These are phyloP conservation scores for Seriola aureovittata DNA, from an alignment of 2,113 vertebrate species.

Conservation along the genomic window DNA sequence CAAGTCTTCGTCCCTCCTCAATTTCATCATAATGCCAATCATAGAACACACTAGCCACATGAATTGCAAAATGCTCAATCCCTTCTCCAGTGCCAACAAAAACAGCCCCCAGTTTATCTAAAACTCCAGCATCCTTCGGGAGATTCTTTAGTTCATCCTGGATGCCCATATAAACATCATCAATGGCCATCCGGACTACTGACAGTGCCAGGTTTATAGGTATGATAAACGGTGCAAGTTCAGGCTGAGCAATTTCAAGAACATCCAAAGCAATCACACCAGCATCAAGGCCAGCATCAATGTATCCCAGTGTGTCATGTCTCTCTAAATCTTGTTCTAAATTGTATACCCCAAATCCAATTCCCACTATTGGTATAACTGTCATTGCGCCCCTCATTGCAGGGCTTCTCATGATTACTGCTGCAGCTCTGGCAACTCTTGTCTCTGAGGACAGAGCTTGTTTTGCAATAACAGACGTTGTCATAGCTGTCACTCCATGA, in stretches of 20 bases:
- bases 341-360: constrained; percentile 62
- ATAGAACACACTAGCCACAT: constrained; percentile 36
- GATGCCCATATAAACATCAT: constrained; percentile 56
- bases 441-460: constrained; percentile 21
- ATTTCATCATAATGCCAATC: constrained; percentile 50
- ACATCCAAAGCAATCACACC: background rate
- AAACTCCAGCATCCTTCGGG: constrained; percentile 39
- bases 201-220: constrained; percentile 51
- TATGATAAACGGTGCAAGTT: constrained; percentile 38
- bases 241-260: constrained; percentile 4
- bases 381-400: background rate
- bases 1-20: constrained; percentile 51
- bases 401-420: constrained; percentile 17
- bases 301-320: constrained; percentile 27
- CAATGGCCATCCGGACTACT: constrained; percentile 47
- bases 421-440: constrained; percentile 8
- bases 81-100: constrained; percentile 6
- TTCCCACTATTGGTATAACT: constrained; percentile 44
- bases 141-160: constrained; percentile 52
- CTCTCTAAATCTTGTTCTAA: constrained; percentile 27
- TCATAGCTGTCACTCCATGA: constrained; percentile 47
- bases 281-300: constrained; percentile 25
- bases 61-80: accelerated
- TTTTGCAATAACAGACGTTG: constrained; percentile 25
- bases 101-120: constrained; percentile 31